Evolutionary conservation across 2,113 vertebrate genomes (phyloP), one percentile per base, ranked within the genome.

Genomic region (Haliaeetus leucogaster): DNA sequence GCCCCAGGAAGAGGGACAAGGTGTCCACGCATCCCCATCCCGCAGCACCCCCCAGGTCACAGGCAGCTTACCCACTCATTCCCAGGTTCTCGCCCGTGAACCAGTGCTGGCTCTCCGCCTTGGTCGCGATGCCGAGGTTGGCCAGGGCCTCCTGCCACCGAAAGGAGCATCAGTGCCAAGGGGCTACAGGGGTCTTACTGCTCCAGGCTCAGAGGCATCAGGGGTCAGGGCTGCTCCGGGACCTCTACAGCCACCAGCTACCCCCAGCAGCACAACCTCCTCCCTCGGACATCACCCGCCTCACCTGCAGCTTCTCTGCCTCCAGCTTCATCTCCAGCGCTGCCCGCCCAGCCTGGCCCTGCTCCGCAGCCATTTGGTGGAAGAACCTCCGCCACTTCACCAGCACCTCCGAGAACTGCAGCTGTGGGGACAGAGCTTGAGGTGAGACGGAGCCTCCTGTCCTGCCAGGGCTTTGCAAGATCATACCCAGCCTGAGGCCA

Each of bases 361-460:
- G 99, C 91, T 99, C 98, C 0, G 96, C 96, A 0, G 98, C 99
- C 95, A 99, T 97, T 81, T 99, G 99, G 80, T 95, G 93, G 91
- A 99, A 99, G 95, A 99, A 99, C 16, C 94, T 79, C 17, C 85
- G 96, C 99, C 99, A 99, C 97, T 99, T 99, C 89, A 99, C 97
- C 96, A 99, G 98, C 94, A 99, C 98, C 34, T 99, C 99, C 0
- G 99, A 99, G 96, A 99, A 98, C 96, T 97, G 98, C 70, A 99
- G 97, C 99, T 99, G 95, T 2, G 1, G 58, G 52, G 34, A 55
- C 47, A 78, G 36, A 70, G n/a, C 30, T 77, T 1, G 8, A 45
- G 50, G 61, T 92, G 42, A 95, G 59, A 85, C 26, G 8, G 38
- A 89, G 81, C 62, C n/a, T 80, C 29, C 68, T 38, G 6, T 30